Evolutionary conservation across 2,888 invertebrate genomes (phyloP).

Genomic region (Seira sanloemensis): DNA sequence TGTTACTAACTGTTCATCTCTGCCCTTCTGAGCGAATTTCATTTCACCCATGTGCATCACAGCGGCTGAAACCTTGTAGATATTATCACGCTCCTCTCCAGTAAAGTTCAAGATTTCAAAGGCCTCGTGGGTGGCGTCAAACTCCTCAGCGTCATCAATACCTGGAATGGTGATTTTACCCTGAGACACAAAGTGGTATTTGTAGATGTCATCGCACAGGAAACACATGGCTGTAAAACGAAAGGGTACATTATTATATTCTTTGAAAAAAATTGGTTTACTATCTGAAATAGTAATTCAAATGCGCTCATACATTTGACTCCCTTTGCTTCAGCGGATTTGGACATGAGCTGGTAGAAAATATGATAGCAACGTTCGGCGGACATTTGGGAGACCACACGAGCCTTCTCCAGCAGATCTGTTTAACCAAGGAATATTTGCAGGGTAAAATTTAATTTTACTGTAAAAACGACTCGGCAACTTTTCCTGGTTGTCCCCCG

Average conservation of each 20-base stretch:
- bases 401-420: slow-evolving; percentile 99
- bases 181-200: slow-evolving; percentile 96
- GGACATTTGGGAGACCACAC: slow-evolving; percentile 99
- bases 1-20: slow-evolving; percentile 77
- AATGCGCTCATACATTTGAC: slow-evolving; percentile 55
- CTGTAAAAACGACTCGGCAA: no score
- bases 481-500: no score
- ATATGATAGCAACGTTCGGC: slow-evolving; percentile 88
- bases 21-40: slow-evolving; percentile 81
- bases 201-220: slow-evolving; percentile 86
- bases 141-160: slow-evolving; percentile 97
- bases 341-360: slow-evolving; percentile 78
- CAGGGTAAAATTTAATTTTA: neutral
- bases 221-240: slow-evolving; percentile 68
- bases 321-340: slow-evolving; percentile 48
- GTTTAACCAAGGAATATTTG: slow-evolving; percentile 71
- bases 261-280: no score
- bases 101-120: slow-evolving; percentile 80
- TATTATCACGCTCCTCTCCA: slow-evolving; percentile 77
- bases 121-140: slow-evolving; percentile 88
- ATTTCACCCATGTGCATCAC: slow-evolving; percentile 76
- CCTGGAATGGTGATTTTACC: slow-evolving; percentile 96
- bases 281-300: slow-evolving; percentile 13
- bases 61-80: slow-evolving; percentile 74
- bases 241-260: neutral